Base-by-base conservation (phyloP, 92 coral and sea anemone genomes). In the Zoanthus gigantus region DNA sequence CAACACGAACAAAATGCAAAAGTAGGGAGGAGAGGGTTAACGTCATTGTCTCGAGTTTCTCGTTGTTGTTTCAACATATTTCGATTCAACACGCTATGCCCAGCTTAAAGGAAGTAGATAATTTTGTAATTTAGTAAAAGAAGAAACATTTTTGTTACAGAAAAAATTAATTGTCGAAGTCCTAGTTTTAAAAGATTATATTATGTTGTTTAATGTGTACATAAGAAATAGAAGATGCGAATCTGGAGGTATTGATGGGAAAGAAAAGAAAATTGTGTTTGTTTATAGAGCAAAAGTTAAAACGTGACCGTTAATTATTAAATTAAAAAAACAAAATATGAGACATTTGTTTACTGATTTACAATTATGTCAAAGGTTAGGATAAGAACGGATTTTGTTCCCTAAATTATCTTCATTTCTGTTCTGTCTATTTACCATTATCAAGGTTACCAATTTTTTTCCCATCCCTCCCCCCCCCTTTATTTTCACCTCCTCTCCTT, bases 191-290 rank as follows among this genome's bases (percentile, higher is more conserved):
- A 73, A 2, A 42, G 45, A 15, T 44, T 42, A 5, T 10, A 9
- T 12, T 37, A 69, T 69, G 52, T 18, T 73, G 77, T 44, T 44
- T 78, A 37, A 34, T n/a, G 47, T 78, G 83, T 57, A 78, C 31
- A 78, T 78, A 78, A 66, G 56, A 78, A 32, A 18, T 23, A 30
- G 71, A 7, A 28, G 31, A 61, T 4, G 23, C 6, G 68, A 16
- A 57, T 57, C 65, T 53, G 10, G 58, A 9, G 10, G 6, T 7
- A 53, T 13, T 37, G 42, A 37, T 1, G 42, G 42, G 42, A 53
- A 53, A 1, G 28, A 10, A 58, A 13, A 16, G 29, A 61, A 17
- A 61, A 17, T 61, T 17, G 29, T 18, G 16, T 17, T 61, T 61
- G 68, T 61, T 61, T 16, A 61, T 61, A 61, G 7, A 61, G 17